A percentile compares a stretch with the other conserved stretches of the same genome.
These are phyloP conservation scores for Helicoverpa armigera DNA, from an alignment of 1,140 invertebrate genomes.

Conservation along the genomic window DNA sequence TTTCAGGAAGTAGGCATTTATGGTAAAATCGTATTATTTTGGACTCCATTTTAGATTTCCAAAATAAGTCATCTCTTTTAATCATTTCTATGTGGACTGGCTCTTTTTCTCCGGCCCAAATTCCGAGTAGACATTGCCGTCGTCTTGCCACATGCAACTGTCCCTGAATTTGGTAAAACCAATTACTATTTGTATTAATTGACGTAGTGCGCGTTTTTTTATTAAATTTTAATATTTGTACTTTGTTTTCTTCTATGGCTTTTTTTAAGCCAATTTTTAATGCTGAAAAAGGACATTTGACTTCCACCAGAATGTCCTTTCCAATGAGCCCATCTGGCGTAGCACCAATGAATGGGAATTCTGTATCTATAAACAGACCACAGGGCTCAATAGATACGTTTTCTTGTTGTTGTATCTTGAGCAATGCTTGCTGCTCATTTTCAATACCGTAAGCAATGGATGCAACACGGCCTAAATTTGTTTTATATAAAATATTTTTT, in stretches of 20 bases:
- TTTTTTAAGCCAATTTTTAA: conserved; percentile 16
- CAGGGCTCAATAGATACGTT: too few relatives aligned
- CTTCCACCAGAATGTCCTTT: conserved; percentile 48
- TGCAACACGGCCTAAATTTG: too few relatives aligned
- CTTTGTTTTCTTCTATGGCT: conserved; percentile 47
- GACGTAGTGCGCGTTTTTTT: conserved; percentile 23
- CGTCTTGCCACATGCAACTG: conserved; percentile 53
- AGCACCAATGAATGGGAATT: conserved; percentile 45
- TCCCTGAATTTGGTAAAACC: conserved; percentile 56
- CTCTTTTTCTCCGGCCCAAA: conserved; percentile 50
- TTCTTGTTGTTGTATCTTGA: too few relatives aligned
- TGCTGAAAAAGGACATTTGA: conserved; percentile 28
- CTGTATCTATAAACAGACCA: too few relatives aligned
- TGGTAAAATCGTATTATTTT: conserved; percentile 20
- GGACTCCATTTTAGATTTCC: too few relatives aligned
- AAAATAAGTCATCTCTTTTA: conserved; percentile 34
- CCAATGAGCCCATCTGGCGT: background rate
- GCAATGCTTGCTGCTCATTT: too few relatives aligned
- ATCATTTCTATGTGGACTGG: conserved; percentile 45
- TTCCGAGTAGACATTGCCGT: conserved; percentile 47
- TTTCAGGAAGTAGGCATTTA: conserved; percentile 32
- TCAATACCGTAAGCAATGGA: too few relatives aligned
- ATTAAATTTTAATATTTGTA: conserved; percentile 37
- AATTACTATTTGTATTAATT: conserved; percentile 52
- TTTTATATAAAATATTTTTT: too few relatives aligned